phyloP scores from a whole-genome alignment of 2,113 vertebrate species.

The Chaenocephalus aceratus region DNA sequence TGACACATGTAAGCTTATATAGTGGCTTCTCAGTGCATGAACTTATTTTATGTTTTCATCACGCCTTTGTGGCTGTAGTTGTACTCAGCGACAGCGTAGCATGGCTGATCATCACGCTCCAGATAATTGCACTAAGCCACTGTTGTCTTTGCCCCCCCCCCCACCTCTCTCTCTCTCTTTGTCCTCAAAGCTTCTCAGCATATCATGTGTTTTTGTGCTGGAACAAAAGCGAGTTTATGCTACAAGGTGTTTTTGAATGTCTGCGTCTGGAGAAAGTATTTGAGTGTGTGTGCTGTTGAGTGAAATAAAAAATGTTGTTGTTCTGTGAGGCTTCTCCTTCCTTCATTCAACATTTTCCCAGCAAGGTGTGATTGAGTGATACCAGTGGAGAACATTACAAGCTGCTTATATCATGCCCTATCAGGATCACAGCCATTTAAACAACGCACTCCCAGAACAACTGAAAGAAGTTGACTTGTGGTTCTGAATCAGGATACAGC shows the following conservation, averaged over 20 bases:
- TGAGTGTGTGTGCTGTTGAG: constrained; percentile 57
- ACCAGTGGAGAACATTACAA: not conserved
- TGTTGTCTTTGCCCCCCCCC: constrained; percentile 55
- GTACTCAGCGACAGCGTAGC: constrained; percentile 47
- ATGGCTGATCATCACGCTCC: constrained; percentile 59
- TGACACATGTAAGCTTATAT: constrained; percentile 22
- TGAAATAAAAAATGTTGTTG: constrained; percentile 65
- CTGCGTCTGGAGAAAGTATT: constrained; percentile 49
- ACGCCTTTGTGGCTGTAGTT: constrained; percentile 39
- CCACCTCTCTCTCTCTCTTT: not conserved
- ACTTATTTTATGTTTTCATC: constrained; percentile 29
- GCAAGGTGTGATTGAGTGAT: not conserved
- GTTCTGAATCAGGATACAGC: too few species aligned
- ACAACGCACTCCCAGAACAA: too few species aligned
- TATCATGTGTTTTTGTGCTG: constrained; percentile 25
- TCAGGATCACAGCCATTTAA: too few species aligned
- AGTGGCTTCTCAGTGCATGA: constrained; percentile 49
- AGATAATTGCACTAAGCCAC: constrained; percentile 64
- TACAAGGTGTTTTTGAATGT: constrained; percentile 46
- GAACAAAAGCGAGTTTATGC: constrained; percentile 32
- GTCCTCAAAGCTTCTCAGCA: constrained; percentile 39
- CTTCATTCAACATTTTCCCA: not conserved
- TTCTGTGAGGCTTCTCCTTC: constrained; percentile 33
- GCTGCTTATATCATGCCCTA: too few species aligned
- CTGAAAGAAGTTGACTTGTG: too few species aligned